These are phyloP conservation scores for Pandemis corylana DNA, from an alignment of 2,888 invertebrate species.

Conservation along the genomic window DNA sequence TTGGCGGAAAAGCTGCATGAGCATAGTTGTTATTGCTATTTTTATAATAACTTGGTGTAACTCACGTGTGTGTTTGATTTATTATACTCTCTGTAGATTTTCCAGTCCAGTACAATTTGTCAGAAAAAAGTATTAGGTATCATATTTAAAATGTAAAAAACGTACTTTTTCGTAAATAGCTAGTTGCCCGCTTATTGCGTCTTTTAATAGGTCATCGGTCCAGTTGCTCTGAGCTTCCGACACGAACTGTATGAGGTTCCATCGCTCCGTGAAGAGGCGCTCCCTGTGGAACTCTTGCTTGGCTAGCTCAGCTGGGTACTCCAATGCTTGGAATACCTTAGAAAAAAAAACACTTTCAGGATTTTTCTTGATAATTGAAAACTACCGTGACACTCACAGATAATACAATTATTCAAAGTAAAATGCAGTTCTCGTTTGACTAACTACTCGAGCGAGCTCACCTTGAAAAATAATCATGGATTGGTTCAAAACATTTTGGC, in stretches of 20 bases:
- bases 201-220: conserved; percentile 84
- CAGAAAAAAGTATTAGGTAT: neutral
- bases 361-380: too few species aligned
- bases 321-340: conserved; percentile 91
- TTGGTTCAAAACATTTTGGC: too few species aligned
- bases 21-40: too few species aligned
- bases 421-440: too few species aligned
- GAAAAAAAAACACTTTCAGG: conserved; percentile 43
- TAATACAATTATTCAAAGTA: too few species aligned
- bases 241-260: conserved; percentile 85
- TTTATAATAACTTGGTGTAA: too few species aligned
- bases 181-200: conserved; percentile 72
- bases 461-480: too few species aligned
- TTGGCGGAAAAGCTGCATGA: too few species aligned
- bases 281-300: conserved; percentile 86
- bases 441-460: too few species aligned
- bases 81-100: neutral
- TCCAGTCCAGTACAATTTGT: neutral
- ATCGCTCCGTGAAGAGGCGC: conserved; percentile 85
- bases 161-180: conserved; percentile 75
- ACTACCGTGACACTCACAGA: too few species aligned
- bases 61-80: too few species aligned
- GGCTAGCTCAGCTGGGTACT: conserved; percentile 90
- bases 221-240: conserved; percentile 84
- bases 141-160: neutral